Percentiles rank a stretch among this genome's conserved stretches.
Evolutionary conservation across 2,797 vertebrate species (phyloP).

Genomic region (Tenualosa ilisha): DNA sequence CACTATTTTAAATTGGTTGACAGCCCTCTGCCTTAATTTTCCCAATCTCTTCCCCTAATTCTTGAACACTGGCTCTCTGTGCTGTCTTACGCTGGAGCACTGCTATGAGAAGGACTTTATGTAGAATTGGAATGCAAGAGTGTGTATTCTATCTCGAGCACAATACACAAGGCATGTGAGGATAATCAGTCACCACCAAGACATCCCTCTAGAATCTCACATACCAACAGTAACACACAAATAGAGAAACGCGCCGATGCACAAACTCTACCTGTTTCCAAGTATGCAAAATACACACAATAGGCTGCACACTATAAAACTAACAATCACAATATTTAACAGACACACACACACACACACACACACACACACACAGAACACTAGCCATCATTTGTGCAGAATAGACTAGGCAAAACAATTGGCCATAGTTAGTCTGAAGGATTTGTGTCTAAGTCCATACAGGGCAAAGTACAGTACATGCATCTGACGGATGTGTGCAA

Average conservation of each 20-base stretch:
- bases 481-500: background rate
- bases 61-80: background rate
- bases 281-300: background rate
- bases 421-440: background rate
- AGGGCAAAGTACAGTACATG: background rate
- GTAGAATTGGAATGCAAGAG: background rate
- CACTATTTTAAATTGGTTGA: background rate
- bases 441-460: background rate
- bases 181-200: background rate
- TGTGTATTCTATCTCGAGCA: background rate
- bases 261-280: background rate
- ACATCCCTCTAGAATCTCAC: background rate
- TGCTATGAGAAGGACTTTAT: background rate
- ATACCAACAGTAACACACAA: background rate
- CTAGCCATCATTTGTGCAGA: background rate
- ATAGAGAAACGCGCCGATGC: background rate
- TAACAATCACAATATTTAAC: background rate
- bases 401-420: background rate
- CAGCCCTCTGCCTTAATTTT: background rate
- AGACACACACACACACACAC: background rate
- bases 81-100: background rate
- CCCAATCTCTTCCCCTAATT: background rate
- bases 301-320: background rate
- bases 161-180: background rate
- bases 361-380: background rate